Evolutionary conservation across 2,797 vertebrate genomes (phyloP).

Genomic region (Acrossocheilus wenchowensis): DNA sequence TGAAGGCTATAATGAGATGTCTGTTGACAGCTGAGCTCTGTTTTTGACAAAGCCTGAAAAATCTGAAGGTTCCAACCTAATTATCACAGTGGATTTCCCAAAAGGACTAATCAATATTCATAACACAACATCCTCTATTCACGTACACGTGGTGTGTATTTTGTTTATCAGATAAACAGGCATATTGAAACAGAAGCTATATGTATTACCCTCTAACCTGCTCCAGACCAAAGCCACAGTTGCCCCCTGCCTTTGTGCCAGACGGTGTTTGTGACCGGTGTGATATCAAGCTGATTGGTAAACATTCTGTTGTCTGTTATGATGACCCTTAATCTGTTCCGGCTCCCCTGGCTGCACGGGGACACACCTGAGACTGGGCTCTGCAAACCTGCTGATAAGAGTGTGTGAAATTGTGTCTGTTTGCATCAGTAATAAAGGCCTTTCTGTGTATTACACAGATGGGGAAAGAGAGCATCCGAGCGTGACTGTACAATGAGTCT

Average conservation of each 20-base stretch:
- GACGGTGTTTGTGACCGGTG: slow-evolving; percentile 20
- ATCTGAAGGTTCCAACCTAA: slow-evolving; percentile 19
- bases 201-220: slow-evolving; percentile 4
- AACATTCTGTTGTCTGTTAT: slow-evolving; percentile 51
- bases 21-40: slow-evolving; percentile 20
- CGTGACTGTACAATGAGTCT: slow-evolving; percentile 75
- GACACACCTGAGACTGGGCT: slow-evolving; percentile 51
- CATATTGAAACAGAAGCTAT: slow-evolving; percentile 4
- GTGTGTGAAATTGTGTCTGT: slow-evolving; percentile 60
- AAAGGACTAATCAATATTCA: slow-evolving; percentile 11
- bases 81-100: slow-evolving; percentile 15
- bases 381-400: slow-evolving; percentile 58
- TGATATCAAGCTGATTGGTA: slow-evolving; percentile 47
- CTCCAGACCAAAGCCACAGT: slow-evolving; percentile 22
- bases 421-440: slow-evolving; percentile 55
- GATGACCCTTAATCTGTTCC: slow-evolving; percentile 56
- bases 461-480: slow-evolving; percentile 69
- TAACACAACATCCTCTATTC: neutral
- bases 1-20: slow-evolving; percentile 16
- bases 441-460: slow-evolving; percentile 66
- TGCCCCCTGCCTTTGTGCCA: slow-evolving; percentile 28
- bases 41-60: slow-evolving; percentile 32
- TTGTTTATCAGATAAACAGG: slow-evolving; percentile 13
- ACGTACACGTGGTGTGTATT: neutral
- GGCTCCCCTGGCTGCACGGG: slow-evolving; percentile 46